Base-by-base conservation (phyloP, 2,888 invertebrate species). In the Tachina fera region DNA sequence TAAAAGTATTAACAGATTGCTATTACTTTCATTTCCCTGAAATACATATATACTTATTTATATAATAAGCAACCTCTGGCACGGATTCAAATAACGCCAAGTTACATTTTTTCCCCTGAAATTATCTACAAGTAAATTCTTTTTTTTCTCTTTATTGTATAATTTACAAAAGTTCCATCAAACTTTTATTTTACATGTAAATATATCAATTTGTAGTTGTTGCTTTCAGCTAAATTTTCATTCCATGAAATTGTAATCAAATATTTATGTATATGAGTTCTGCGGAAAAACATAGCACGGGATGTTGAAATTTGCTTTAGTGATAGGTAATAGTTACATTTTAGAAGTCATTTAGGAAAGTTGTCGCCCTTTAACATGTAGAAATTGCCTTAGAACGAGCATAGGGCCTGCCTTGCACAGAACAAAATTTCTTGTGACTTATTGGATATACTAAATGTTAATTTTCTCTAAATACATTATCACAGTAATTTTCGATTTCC, bases 21-120 rank as follows among this genome's bases (percentile, higher is more conserved):
- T 84, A 81, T 77, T 72, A 80, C 72, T 84, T 84, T 80, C 80
- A 75, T 84, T 78, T 68, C 53, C 63, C 61, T 45, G 70, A 63
- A 76, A 39, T 31, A 31, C 4, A 31, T 31, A 31, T 31, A 31
- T 31, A 31, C 31, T 31, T 31, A 31, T 31, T 31, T 31, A 53
- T 51, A 53, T 45, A 76, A 70, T 41, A 58, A 10, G 39, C n/a
- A 77, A 70, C 45, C 31, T 45, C 39, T 14, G 51, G 10, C 41
- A 60, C 9, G 43, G 19, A 9, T 49, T 56, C 11, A 58, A 67
- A 22, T n/a, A 41, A 49, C 8, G 19, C 58, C 47, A 58, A 67
- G 47, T 16, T 5, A 31, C 43, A 71, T 58, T 9, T 13, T 43
- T 67, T n/a, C 4, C 16, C 4, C 16, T 67, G n/a, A 31, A 51